Evolutionary conservation across 2,113 vertebrate species (phyloP).

Genomic region (Eudorcas thomsonii): DNA sequence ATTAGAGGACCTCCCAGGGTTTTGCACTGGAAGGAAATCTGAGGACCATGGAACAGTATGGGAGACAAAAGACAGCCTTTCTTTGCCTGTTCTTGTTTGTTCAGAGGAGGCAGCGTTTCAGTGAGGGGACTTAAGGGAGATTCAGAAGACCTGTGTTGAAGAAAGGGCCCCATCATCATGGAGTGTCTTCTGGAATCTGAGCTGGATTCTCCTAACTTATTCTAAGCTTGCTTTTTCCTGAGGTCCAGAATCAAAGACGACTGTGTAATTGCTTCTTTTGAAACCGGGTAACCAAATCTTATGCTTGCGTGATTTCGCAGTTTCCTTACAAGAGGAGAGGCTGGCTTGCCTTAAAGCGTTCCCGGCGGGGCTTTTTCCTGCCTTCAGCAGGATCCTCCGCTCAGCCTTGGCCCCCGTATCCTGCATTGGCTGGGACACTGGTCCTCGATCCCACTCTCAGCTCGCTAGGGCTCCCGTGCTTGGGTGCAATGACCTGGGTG

Average conservation of each 20-base stretch:
- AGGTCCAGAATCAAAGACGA: not conserved
- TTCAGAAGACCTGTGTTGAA: not conserved
- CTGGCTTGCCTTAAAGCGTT: fast-evolving
- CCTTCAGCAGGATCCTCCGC: not conserved
- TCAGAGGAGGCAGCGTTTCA: not conserved
- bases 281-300: not conserved
- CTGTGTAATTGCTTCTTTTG: not conserved
- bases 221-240: not conserved
- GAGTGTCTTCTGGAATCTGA: not conserved
- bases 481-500: not conserved
- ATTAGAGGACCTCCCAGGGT: too few relatives aligned
- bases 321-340: not conserved
- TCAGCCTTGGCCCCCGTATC: fast-evolving
- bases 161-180: not conserved
- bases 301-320: not conserved
- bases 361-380: fast-evolving
- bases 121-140: not conserved
- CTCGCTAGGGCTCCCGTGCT: not conserved
- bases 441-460: fast-evolving
- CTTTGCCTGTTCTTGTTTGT: not conserved
- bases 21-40: not conserved
- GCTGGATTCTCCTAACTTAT: not conserved
- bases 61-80: not conserved
- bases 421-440: fast-evolving
- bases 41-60: not conserved